Conservation (phyloP, 2,113 vertebrate genomes). For the Chaenocephalus aceratus region DNA sequence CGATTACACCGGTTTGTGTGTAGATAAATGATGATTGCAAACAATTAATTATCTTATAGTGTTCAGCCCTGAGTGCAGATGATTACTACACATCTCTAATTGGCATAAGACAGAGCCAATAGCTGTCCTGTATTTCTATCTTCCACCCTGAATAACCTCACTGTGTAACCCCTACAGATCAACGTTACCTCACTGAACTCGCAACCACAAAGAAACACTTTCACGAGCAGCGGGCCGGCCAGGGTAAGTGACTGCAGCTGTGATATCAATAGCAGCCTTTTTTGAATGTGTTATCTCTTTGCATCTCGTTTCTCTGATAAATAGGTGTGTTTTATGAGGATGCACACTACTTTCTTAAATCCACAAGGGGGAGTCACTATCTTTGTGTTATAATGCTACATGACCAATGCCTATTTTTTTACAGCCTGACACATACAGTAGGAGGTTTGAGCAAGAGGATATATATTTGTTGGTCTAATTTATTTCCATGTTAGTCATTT, state of each 20-base stretch:
- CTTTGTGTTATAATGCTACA: neutral
- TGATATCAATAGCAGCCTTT: neutral
- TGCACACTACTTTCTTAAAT: neutral
- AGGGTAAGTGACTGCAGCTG: slow-evolving; percentile 55
- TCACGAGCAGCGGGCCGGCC: neutral
- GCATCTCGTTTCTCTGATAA: neutral
- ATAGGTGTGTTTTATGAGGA: neutral
- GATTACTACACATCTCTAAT: no score
- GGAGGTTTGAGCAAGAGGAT: neutral
- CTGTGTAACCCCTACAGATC: neutral
- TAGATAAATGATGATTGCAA: neutral
- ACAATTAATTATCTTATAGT: neutral
- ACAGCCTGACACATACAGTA: neutral
- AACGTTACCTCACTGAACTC: neutral
- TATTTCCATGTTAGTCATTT: neutral
- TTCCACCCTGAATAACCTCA: neutral
- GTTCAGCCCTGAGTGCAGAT: neutral
- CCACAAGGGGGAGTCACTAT: slow-evolving; percentile 17
- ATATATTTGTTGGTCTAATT: neutral
- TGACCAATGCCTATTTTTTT: neutral
- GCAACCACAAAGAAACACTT: neutral
- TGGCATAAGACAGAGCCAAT: neutral
- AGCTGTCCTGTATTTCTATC: neutral
- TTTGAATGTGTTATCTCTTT: neutral
- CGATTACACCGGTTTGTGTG: neutral